Evolutionary conservation across 1,140 invertebrate species (phyloP), one percentile per base, ranked within the genome.

Genomic region (Trachymyrmex septentrionalis): DNA sequence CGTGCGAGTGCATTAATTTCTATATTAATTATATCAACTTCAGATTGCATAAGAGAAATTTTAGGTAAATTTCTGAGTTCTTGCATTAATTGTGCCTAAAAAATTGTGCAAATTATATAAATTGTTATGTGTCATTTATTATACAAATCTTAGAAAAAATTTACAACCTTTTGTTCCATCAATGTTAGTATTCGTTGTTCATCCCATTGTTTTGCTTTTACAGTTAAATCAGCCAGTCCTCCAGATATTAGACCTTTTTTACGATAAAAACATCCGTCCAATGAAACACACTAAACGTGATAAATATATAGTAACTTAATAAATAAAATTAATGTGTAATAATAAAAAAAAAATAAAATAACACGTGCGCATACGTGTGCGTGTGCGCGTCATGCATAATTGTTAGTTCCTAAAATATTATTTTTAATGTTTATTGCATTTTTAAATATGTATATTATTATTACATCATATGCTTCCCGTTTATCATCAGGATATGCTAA

Each of bases 161-260:
- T 12, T 57, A 21, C 7, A 81, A 86, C 86, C 94, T 98, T 98
- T 88, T 97, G 96, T 63, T 97, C 96, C 93, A 98, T 98, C 1
- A 99, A 95, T 87, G 97, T 96, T 6, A 97, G 97, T 92, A 99
- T 96, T 90, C 98, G 97, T 93, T 99, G 99, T 93, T 99, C 98
- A 93, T 99, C 98, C 99, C 99, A 99, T 55, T 98, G 96, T 93
- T 99, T 97, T 30, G 99, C 98, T 95, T 99, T 98, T 48, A 97
- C 96, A 44, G 98, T 98, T 93, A 99, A 94, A 96, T 99, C 98
- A 75, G 97, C 95, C 87, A 97, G 98, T 87, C 99, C 99, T 48
- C 99, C 99, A 75, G 99, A 99, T 92, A 99, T 99, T 76, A 99
- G 98, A 76, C 99, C 99, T 61, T 98, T 98, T 95, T 99, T 99